These are phyloP conservation scores for Ceratina calcarata DNA, from an alignment of 1,140 invertebrate genomes.

Conservation along the genomic window DNA sequence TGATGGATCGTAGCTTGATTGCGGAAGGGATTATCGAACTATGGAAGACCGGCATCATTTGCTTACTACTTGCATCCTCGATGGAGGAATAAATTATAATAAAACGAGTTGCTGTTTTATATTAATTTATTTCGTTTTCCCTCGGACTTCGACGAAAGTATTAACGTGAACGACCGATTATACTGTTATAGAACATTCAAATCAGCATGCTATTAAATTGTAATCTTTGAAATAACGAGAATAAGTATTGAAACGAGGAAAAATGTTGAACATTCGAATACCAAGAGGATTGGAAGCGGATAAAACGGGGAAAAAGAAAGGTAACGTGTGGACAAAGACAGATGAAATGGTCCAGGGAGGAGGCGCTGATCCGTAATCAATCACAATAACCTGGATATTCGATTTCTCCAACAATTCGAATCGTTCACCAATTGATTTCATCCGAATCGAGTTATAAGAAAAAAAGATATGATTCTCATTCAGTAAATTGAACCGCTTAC, in stretches of 20 bases:
- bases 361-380: slow-evolving; percentile 21
- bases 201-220: too few species aligned
- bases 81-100: too few species aligned
- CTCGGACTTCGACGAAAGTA: too few species aligned
- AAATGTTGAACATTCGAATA: background rate
- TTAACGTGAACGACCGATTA: too few species aligned
- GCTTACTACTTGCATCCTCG: background rate
- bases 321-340: background rate
- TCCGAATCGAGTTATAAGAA: background rate
- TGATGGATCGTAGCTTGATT: slow-evolving; percentile 10
- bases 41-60: background rate
- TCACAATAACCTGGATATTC: slow-evolving; percentile 33
- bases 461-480: slow-evolving; percentile 13
- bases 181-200: background rate
- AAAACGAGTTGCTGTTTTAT: too few species aligned
- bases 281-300: background rate
- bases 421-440: slow-evolving; percentile 20
- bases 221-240: background rate
- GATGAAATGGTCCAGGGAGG: background rate
- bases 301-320: background rate
- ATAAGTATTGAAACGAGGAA: background rate
- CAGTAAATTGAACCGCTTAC: background rate
- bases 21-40: background rate
- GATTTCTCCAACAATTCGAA: slow-evolving; percentile 19
- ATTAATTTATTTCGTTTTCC: too few species aligned